A percentile compares a stretch with the other conserved stretches of the same genome.
Conservation (phyloP, 2,888 invertebrate species). For the Phengaris alcon region DNA sequence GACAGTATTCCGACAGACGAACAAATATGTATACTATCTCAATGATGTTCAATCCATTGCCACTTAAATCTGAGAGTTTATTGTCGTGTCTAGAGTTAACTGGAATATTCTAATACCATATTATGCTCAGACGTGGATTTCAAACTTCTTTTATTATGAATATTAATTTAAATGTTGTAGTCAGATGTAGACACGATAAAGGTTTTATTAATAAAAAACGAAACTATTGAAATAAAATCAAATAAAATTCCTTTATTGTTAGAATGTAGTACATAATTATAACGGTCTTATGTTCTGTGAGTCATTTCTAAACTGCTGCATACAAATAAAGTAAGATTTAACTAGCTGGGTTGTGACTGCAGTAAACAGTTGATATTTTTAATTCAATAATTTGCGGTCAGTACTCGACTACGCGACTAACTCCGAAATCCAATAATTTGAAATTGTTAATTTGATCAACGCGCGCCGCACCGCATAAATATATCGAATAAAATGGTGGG, state of each 20-base stretch:
- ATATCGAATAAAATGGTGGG: background rate
- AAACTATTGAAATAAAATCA: too few relatives aligned
- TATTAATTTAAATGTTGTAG: too few relatives aligned
- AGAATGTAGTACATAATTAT: too few relatives aligned
- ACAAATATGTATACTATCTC: too few relatives aligned
- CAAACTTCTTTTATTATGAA: background rate
- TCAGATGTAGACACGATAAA: too few relatives aligned
- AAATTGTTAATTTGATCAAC: conserved; percentile 15
- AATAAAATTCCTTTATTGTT: too few relatives aligned
- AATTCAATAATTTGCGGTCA: conserved; percentile 10
- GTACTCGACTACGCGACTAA: background rate
- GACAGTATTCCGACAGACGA: too few relatives aligned
- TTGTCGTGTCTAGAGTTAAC: background rate
- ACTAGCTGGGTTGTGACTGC: background rate
- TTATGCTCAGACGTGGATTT: background rate
- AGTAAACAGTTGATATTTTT: background rate
- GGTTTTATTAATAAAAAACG: too few relatives aligned
- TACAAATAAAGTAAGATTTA: background rate
- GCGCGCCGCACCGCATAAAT: background rate
- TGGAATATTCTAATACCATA: background rate
- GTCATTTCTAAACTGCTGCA: background rate
- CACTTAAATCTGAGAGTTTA: background rate
- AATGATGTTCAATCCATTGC: too few relatives aligned
- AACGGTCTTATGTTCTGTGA: too few relatives aligned
- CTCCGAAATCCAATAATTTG: conserved; percentile 8